These are phyloP conservation scores for Saguinus imperator DNA, from an alignment of 2,113 vertebrate species.

Conservation along the genomic window DNA sequence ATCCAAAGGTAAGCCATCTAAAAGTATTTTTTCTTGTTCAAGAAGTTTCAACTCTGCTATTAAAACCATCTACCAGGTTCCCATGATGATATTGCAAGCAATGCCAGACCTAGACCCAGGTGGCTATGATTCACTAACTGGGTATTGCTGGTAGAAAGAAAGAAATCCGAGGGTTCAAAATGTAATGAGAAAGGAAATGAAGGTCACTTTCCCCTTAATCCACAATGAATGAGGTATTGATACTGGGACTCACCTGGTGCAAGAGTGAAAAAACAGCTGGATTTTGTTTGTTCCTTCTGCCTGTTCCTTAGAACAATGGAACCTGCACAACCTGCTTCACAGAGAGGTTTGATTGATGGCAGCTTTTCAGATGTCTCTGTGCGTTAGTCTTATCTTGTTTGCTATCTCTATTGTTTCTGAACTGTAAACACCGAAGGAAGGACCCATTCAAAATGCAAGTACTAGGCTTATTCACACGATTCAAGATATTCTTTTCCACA, in stretches of 20 bases:
- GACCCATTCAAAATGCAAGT: background rate
- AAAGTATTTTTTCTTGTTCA: background rate
- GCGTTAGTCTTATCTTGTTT: background rate
- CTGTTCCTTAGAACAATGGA: background rate
- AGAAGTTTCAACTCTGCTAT: background rate
- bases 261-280: background rate
- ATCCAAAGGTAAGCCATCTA: background rate
- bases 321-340: background rate
- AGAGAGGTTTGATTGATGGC: background rate
- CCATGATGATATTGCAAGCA: background rate
- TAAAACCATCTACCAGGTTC: no score
- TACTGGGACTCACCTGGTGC: background rate
- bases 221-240: background rate
- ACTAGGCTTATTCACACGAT: background rate
- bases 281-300: background rate
- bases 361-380: background rate
- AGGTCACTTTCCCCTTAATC: background rate
- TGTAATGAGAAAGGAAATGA: background rate
- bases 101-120: background rate
- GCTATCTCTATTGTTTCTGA: slow-evolving; percentile 25
- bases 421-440: background rate
- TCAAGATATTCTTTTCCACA: background rate
- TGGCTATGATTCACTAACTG: background rate
- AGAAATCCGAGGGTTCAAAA: background rate
- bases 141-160: background rate